Base-by-base conservation (phyloP, 2,113 vertebrate genomes). In the Hemiscyllium ocellatum region DNA sequence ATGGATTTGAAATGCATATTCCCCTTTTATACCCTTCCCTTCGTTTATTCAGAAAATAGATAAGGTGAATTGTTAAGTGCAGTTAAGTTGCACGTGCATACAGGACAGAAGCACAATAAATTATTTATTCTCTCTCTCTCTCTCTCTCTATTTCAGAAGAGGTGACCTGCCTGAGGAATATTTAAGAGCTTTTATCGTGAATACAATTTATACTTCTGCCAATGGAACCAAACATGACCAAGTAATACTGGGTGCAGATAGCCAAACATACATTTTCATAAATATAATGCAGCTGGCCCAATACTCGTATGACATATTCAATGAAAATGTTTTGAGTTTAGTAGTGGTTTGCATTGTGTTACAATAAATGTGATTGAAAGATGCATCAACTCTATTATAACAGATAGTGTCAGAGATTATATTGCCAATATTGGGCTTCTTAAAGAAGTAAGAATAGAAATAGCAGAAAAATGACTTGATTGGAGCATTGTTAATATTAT, bases 61-160 rank as follows among this genome's bases (percentile, higher is more conserved):
- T 66, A 50, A 65, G 65, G 90, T 65, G 90, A 94, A 68, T 94
- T 68, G 17, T 68, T 94, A 94, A 94, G 90, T 94, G 90, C 61
- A 94, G 90, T 94, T 68, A 94, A 68, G 90, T 94, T 68, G 66
- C 61, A 94, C 90, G 68, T 37, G 61, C n/a, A 68, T 94, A 24
- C 33, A 94, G 90, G 90, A 37, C 90, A 94, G 90, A 68, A 68
- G n/a, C 33, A 66, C 20, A 12, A 22, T 94, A 33, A 94, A 94
- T 94, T 68, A 68, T 90, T 94, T 65, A 94, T 94, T 33, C 7
- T 66, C 17, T 37, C 56, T 93, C 17, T 42, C 85, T 50, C 7
- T 87, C 85, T 87, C 85, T 50, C 56, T 65, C 61, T 65, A 33
- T 37, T n/a, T n/a, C 90, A 94, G n/a, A 42, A 33, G 61, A 94